phyloP scores from a whole-genome alignment of 1,140 invertebrate species.

The Melipona quadrifasciata region DNA sequence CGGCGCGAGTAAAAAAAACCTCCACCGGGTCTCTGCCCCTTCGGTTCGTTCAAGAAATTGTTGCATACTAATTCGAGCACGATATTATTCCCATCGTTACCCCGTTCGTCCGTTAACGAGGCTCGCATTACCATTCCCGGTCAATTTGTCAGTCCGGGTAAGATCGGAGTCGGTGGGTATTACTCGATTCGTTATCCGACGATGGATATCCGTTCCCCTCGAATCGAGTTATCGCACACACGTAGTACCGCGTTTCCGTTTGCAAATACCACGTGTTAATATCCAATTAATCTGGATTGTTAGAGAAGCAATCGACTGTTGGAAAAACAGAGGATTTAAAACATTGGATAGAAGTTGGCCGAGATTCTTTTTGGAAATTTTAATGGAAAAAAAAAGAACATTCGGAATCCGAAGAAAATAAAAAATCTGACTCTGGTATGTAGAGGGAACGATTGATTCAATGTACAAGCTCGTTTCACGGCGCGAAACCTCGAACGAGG shows the following conservation, averaged over 20 bases:
- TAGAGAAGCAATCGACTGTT: neutral
- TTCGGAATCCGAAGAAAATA: too few relatives aligned
- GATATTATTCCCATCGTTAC: neutral
- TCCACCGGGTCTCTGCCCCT: neutral
- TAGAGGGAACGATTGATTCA: neutral
- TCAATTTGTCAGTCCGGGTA: slow-evolving; percentile 25
- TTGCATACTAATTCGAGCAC: slow-evolving; percentile 45
- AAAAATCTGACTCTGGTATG: too few relatives aligned
- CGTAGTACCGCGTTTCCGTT: neutral
- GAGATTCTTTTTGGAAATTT: too few relatives aligned
- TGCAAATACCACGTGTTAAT: neutral
- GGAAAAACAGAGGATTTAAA: too few relatives aligned
- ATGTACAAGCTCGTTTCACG: neutral
- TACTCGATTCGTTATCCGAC: slow-evolving; percentile 28
- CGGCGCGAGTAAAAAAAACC: neutral
- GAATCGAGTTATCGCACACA: neutral
- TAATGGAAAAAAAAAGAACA: too few relatives aligned
- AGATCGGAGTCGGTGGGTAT: neutral
- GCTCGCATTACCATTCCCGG: slow-evolving; percentile 5
- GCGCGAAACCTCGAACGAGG: neutral
- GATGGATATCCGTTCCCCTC: neutral
- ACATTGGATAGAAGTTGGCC: too few relatives aligned
- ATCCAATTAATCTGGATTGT: neutral
- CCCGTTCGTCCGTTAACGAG: slow-evolving; percentile 13
- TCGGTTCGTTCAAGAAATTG: neutral